These are phyloP conservation scores for Himalopsyche kuldschensis DNA, from an alignment of 2,888 invertebrate species.

Conservation along the genomic window DNA sequence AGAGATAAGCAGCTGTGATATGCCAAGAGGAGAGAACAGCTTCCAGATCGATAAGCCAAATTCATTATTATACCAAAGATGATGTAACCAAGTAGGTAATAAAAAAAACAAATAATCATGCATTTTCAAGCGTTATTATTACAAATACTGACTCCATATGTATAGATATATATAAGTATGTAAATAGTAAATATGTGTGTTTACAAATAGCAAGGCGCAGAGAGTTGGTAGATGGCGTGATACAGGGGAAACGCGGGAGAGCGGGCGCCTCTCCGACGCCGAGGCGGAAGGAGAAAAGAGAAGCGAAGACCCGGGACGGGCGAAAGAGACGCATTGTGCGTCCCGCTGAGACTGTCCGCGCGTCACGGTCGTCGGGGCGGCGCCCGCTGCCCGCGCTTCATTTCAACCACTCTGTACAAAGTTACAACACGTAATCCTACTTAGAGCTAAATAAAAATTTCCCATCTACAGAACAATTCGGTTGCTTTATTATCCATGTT, in stretches of 20 bases:
- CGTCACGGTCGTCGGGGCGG: neutral
- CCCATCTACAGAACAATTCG: slow-evolving; percentile 40
- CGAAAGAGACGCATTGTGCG: neutral
- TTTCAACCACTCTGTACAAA: slow-evolving; percentile 45
- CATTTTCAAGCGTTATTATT: slow-evolving; percentile 87
- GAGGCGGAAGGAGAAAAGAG: neutral
- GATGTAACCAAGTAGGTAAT: slow-evolving; percentile 52
- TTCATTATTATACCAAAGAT: slow-evolving; percentile 46
- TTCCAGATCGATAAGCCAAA: slow-evolving; percentile 54
- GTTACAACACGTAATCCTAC: slow-evolving; percentile 49
- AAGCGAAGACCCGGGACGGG: neutral
- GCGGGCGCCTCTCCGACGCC: neutral
- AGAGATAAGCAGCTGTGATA: slow-evolving; percentile 40
- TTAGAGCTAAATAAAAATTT: slow-evolving; percentile 42
- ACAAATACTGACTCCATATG: slow-evolving; percentile 71
- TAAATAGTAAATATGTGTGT: slow-evolving; percentile 45
- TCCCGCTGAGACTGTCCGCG: neutral
- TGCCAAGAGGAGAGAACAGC: slow-evolving; percentile 40
- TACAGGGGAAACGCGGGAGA: slow-evolving; percentile 30
- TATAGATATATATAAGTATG: slow-evolving; percentile 39
- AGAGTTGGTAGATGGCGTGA: slow-evolving; percentile 41
- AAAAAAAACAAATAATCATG: slow-evolving; percentile 82
- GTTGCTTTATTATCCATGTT: slow-evolving; percentile 36
- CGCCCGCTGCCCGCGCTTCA: slow-evolving; percentile 14
- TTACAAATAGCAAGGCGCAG: slow-evolving; percentile 52